Evolutionary conservation across 2,888 invertebrate genomes (phyloP).

Genomic region (Allacma fusca): DNA sequence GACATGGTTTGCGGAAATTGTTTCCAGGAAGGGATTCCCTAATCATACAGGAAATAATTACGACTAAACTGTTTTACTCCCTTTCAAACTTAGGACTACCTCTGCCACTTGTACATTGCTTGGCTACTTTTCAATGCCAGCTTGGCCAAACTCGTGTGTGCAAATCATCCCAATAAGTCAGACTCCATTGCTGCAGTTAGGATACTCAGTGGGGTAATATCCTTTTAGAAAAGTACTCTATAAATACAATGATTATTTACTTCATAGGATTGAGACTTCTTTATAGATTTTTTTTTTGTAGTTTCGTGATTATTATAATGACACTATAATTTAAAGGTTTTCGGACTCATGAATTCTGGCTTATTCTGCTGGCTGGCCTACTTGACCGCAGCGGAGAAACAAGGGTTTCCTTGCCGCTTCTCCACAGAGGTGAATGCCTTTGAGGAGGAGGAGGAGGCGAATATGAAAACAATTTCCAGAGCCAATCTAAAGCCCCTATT

Average conservation of each 20-base stretch:
- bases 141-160: constrained; percentile 23
- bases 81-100: constrained; percentile 22
- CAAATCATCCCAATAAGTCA: neutral
- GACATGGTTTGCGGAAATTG: no score
- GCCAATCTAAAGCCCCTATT: neutral
- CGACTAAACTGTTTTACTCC: neutral
- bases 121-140: constrained; percentile 36
- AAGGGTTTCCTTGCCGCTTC: constrained; percentile 29
- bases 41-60: no score
- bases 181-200: constrained; percentile 17
- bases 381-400: constrained; percentile 17
- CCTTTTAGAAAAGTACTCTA: neutral
- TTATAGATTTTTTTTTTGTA: neutral
- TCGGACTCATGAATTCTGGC: constrained; percentile 25
- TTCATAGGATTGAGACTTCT: no score
- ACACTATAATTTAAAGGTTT: neutral
- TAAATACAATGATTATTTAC: no score
- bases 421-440: constrained; percentile 26
- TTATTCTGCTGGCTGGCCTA: constrained; percentile 31
- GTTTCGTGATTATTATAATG: neutral
- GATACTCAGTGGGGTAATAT: constrained; percentile 23
- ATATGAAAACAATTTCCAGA: neutral
- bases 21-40: no score
- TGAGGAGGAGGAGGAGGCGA: constrained; percentile 15
- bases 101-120: constrained; percentile 12